Evolutionary conservation across 1,140 invertebrate species (phyloP), one percentile per base, ranked within the genome.

Genomic region (Acyrthosiphon pisum): DNA sequence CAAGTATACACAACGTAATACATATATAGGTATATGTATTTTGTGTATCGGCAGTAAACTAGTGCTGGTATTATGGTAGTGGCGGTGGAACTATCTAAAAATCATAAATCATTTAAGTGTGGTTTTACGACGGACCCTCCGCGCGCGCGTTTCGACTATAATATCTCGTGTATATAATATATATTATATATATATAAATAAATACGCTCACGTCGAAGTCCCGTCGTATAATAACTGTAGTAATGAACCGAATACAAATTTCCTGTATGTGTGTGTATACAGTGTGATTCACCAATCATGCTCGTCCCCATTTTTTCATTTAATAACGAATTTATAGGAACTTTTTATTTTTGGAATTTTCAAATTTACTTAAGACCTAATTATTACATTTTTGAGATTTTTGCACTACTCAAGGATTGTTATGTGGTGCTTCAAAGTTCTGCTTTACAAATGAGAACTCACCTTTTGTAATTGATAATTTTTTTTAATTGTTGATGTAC

Each of bases 171-270:
- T 68, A n/a, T n/a, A 68, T n/a, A 26, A 26, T 7, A 26, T 30
- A 60, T n/a, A 68, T n/a, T n/a, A 68, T n/a, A 60, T 30, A 60
- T 11, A 26, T 30, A 60, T 60, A 60, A 30, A 37, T 83, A 37
- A 83, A 83, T 35, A 37, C 35, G 76, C n/a, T 83, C 76, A 83
- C 76, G 76, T 83, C 76, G 7, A 37, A 37, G 76, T 83, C 26
- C 14, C 30, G 86, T n/a, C 46, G 11, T n/a, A n/a, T 23, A 26
- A 23, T 37, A 41, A 41, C 8, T 1, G 26, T 50, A 50, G 86
- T 50, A 88, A 88, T 88, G 86, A 48, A 88, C 46, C 86, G 86
- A 48, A 50, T 88, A 88, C 86, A 88, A 88, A 88, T 88, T 50
- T 18, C 46, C 86, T 2, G n/a, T 46, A 14, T 37, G 35, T 22